Evolutionary conservation across 2,797 vertebrate species (phyloP).

Genomic region (Lateolabrax maculatus): DNA sequence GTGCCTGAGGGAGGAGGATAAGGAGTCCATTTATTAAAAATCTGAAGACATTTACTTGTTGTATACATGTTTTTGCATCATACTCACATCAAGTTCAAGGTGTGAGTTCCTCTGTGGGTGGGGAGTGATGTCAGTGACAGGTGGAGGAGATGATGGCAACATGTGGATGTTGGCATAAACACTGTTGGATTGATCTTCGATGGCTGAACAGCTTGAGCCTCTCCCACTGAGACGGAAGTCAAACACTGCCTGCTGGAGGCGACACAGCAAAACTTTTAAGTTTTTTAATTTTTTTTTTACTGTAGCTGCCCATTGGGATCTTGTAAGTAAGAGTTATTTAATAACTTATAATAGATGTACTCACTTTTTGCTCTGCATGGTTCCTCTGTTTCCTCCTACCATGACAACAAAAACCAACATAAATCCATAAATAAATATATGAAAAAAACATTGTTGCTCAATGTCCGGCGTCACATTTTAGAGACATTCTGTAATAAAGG

Average conservation of each 20-base stretch:
- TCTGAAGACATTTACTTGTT: neutral
- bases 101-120: neutral
- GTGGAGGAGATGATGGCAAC: neutral
- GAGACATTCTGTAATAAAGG: slow-evolving; percentile 27
- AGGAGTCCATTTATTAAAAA: neutral
- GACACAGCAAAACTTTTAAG: neutral
- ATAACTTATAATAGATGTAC: slow-evolving; percentile 7
- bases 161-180: slow-evolving; percentile 50
- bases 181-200: neutral
- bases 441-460: slow-evolving; percentile 5
- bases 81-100: slow-evolving; percentile 19
- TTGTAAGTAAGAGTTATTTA: neutral
- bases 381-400: slow-evolving; percentile 52
- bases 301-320: neutral
- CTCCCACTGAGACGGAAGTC: neutral
- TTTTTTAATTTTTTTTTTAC: neutral
- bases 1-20: slow-evolving; percentile 38
- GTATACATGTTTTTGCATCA: neutral
- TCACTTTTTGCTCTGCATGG: slow-evolving; percentile 44
- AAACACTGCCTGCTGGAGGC: slow-evolving; percentile 1
- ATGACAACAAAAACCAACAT: neutral
- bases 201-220: neutral
- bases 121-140: neutral
- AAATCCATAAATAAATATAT: neutral
- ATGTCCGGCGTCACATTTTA: neutral